A percentile compares a stretch with the other conserved stretches of the same genome.
Evolutionary conservation across 1,140 invertebrate genomes (phyloP).

Genomic region (Ceratosolen fusciceps): DNA sequence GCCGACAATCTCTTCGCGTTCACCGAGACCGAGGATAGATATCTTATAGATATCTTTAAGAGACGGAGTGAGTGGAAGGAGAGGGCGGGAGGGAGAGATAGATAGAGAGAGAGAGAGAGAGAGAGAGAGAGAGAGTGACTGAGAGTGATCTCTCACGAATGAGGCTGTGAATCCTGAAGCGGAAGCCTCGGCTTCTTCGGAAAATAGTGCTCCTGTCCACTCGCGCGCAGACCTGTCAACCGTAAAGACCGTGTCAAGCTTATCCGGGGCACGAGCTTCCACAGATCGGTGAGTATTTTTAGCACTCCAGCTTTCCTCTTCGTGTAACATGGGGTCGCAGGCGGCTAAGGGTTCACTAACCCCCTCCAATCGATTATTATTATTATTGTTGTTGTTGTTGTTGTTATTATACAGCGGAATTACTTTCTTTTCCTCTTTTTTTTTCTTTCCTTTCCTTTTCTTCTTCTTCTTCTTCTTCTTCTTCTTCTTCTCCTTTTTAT

Average conservation of each 20-base stretch:
- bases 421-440: too few species aligned
- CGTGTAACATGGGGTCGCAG: neutral
- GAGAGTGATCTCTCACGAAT: neutral
- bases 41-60: too few species aligned
- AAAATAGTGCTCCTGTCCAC: neutral
- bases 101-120: conserved; percentile 1
- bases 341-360: neutral
- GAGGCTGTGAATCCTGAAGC: neutral
- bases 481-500: too few species aligned
- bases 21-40: neutral
- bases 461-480: too few species aligned
- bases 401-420: too few species aligned
- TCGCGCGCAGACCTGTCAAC: neutral
- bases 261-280: neutral
- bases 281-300: neutral
- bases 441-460: too few species aligned
- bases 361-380: too few species aligned
- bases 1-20: neutral
- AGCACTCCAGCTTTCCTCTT: neutral
- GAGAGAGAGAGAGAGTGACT: neutral
- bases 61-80: too few species aligned
- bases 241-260: neutral
- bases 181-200: conserved; percentile 4
- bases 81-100: neutral
- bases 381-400: too few species aligned